These are phyloP conservation scores for Drosophila auraria DNA, from an alignment of 1,140 invertebrate genomes.

Conservation along the genomic window DNA sequence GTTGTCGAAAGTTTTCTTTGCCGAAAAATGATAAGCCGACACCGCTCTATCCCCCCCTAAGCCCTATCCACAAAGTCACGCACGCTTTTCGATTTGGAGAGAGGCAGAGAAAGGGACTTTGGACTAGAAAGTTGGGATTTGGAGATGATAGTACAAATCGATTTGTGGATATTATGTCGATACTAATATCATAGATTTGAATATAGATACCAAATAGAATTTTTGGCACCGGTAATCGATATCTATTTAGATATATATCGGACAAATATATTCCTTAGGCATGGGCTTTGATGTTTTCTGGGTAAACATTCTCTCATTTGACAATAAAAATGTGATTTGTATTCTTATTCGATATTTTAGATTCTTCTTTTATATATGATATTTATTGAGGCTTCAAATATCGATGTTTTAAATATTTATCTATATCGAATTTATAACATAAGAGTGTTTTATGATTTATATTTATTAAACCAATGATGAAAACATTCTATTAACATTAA, in stretches of 20 bases:
- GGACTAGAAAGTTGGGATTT: constrained; percentile 2
- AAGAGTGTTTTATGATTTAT: no score
- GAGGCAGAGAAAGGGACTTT: constrained; percentile 1
- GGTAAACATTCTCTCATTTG: no score
- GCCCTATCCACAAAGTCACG: constrained; percentile 12
- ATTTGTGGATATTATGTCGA: neutral
- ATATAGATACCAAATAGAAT: neutral
- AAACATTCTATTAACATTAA: no score
- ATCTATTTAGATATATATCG: neutral
- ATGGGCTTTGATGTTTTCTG: no score
- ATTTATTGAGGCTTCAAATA: neutral
- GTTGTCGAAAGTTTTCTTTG: constrained; percentile 62
- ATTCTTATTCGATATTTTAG: no score
- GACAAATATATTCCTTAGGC: no score
- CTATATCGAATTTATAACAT: no score
- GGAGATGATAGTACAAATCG: no score
- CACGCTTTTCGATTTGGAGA: constrained; percentile 59
- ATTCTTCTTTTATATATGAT: neutral
- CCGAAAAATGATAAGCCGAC: constrained; percentile 55
- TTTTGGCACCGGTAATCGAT: neutral
- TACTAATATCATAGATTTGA: neutral
- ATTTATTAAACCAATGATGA: no score
- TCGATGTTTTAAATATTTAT: neutral
- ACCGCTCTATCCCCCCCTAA: constrained; percentile 2
- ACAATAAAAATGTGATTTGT: no score